phyloP scores from a whole-genome alignment of 1,140 invertebrate genomes.

The Stenopsyche tienmushanensis region DNA sequence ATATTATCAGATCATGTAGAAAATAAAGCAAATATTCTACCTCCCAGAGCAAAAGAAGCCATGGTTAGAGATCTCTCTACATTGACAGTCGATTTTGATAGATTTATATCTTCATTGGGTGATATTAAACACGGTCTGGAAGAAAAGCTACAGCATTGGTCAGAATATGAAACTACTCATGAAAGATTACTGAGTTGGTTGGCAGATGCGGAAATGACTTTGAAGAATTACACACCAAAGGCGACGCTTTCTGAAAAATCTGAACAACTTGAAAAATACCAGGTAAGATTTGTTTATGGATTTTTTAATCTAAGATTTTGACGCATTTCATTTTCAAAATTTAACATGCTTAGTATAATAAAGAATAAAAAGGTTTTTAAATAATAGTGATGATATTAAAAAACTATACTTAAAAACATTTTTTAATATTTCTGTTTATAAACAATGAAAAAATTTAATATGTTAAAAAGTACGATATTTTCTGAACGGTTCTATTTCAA shows the following conservation, averaged over 20 bases:
- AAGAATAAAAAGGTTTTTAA: no score
- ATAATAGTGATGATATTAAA: no score
- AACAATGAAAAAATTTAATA: no score
- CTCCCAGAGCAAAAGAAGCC: constrained; percentile 73
- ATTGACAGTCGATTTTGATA: constrained; percentile 77
- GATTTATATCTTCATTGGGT: constrained; percentile 72
- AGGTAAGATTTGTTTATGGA: constrained; percentile 63
- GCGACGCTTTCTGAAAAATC: constrained; percentile 87
- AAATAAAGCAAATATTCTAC: constrained; percentile 64
- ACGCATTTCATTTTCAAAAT: not conserved
- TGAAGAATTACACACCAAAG: constrained; percentile 85
- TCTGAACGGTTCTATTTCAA: no score
- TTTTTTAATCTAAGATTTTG: no score
- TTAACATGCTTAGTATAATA: no score
- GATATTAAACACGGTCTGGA: constrained; percentile 79
- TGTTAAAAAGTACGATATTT: no score
- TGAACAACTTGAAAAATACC: constrained; percentile 86
- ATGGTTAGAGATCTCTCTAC: constrained; percentile 78
- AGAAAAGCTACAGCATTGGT: constrained; percentile 86
- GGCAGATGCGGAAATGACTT: constrained; percentile 78
- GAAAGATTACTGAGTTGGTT: constrained; percentile 82
- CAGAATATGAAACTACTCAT: constrained; percentile 83
- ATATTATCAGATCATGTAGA: constrained; percentile 69
- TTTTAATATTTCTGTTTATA: no score
- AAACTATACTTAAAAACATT: no score